Conservation (phyloP, 2,888 invertebrate genomes). For the Cantharis rufa region DNA sequence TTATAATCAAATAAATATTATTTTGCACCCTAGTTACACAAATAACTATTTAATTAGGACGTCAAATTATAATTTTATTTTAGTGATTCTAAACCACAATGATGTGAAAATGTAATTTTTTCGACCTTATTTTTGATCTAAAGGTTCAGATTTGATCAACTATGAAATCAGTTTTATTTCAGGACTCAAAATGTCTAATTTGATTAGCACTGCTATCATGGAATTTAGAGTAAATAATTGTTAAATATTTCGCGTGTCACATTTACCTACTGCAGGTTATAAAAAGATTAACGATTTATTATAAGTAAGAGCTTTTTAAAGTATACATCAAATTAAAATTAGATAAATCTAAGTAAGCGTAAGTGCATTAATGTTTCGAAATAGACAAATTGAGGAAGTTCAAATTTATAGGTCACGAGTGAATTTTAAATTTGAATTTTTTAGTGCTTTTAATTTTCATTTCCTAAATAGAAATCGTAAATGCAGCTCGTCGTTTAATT, state of each 20-base stretch:
- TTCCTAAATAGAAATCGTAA: neutral
- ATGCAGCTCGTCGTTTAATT: neutral
- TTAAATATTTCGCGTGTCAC: neutral
- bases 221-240: neutral
- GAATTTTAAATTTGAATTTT: neutral
- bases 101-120: no score
- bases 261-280: neutral
- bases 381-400: constrained; percentile 2
- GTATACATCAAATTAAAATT: constrained; percentile 4
- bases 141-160: no score
- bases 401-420: neutral
- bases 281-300: neutral
- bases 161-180: no score
- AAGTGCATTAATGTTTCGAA: neutral
- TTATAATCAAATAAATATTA: no score
- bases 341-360: neutral
- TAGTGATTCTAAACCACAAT: no score
- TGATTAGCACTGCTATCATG: no score
- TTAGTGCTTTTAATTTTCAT: neutral
- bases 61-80: no score
- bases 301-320: neutral
- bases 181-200: no score
- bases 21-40: no score
- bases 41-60: no score
- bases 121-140: no score